Base-by-base conservation (phyloP, 1,140 invertebrate genomes). In the Goniozus legneri region DNA sequence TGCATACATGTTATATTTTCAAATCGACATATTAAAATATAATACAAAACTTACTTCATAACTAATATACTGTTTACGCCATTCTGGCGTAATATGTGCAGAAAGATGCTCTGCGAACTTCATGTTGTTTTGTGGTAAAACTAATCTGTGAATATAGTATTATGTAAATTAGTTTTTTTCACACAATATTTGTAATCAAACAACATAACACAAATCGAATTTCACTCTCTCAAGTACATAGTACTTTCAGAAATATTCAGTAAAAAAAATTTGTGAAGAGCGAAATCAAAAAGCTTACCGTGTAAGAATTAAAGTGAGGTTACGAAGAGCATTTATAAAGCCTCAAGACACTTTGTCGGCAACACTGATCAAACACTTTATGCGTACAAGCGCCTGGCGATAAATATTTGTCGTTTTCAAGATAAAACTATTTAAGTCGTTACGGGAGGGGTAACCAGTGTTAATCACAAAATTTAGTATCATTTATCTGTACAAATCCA, bases 41-140 rank as follows among this genome's bases (percentile, higher is more conserved):
- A 44, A 44, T 44, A 21, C 14, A 15, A 34, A 24, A 3, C 59
- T 77, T 82, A 91, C 95, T 85, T 98, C 95, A 80, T 98, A 98
- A 65, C 91, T 90, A 58, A 99, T 97, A 67, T 98, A 98, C 73
- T 98, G 96, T 76, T 97, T 97, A 47, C 94, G 84, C 96, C 96
- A 98, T 80, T 98, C 95, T 21, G 96, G 96, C 45, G 95, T 98
- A 60, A 98, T 95, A 67, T 98, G 95, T 49, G 93, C 92, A 53
- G 88, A 84, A 44, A 98, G 78, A 79, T 97, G 93, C 72, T 97
- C 94, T 3, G 92, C 91, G 73, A 97, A 97, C 79, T 97, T 97
- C 95, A 97, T 97, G 31, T 40, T 20, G 14, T 38, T 38, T 39
- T 15, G 34, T 10, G 0, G 20, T 39, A 39, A 19, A 21, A n/a